These are phyloP conservation scores for Microcebus ravelobensis DNA, from an alignment of 2,113 vertebrate genomes.

Conservation along the genomic window DNA sequence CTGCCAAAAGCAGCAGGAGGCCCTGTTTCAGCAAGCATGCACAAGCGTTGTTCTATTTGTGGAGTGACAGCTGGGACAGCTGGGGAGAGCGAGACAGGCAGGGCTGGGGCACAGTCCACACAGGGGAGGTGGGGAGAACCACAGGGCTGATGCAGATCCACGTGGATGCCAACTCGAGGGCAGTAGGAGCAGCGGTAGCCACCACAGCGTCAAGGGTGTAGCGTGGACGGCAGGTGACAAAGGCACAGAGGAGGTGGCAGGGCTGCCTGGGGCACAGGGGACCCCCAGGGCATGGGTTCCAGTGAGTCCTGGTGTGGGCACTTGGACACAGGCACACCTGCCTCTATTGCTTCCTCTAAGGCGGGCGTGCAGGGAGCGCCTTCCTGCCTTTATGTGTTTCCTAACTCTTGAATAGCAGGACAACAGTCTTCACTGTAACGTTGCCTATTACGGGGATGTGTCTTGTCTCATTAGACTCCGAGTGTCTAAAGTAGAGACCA, in stretches of 20 bases:
- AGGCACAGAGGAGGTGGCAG: not conserved
- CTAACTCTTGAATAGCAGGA: not conserved
- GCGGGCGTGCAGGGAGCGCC: not conserved
- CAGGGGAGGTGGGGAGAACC: not conserved
- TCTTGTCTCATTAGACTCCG: not conserved
- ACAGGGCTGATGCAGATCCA: not conserved
- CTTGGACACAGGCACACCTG: not conserved
- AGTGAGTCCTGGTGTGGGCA: not conserved
- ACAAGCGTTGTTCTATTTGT: not conserved
- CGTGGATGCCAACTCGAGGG: not conserved
- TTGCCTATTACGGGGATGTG: not conserved
- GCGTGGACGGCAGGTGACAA: not conserved
- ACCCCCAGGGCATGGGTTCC: fast-evolving
- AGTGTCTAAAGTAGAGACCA: not conserved
- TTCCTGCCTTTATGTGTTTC: no score
- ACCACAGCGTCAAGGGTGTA: not conserved
- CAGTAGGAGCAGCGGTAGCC: not conserved
- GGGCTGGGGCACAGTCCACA: fast-evolving
- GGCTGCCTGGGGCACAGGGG: not conserved
- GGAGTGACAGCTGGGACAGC: not conserved
- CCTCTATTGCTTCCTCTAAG: no score
- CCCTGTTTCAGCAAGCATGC: not conserved
- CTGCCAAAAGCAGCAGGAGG: not conserved
- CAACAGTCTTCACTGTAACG: fast-evolving
- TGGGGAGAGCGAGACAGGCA: not conserved